These are phyloP conservation scores for Seriola rivoliana DNA, from an alignment of 2,113 vertebrate species.

Conservation along the genomic window DNA sequence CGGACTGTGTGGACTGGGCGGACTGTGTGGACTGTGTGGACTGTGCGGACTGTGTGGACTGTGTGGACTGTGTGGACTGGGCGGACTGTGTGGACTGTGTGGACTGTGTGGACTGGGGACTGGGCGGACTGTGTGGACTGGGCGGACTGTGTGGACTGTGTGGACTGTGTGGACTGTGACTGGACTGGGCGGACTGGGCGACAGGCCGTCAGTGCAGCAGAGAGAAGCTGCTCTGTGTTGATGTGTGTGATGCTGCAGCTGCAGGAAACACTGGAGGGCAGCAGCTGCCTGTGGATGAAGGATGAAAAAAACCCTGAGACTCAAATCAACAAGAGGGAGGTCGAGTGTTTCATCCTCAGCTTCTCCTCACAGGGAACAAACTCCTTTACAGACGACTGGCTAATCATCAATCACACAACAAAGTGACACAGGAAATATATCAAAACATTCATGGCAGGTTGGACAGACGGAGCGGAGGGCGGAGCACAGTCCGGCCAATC, in stretches of 20 bases:
- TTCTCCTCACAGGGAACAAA: not conserved
- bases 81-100: too few relatives aligned
- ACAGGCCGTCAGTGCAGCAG: not conserved
- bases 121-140: too few relatives aligned
- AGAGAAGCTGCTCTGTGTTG: not conserved
- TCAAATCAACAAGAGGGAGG: not conserved
- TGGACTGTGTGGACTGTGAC: too few relatives aligned
- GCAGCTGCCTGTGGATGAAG: constrained; percentile 62
- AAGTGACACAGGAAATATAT: not conserved
- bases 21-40: too few relatives aligned
- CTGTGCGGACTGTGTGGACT: too few relatives aligned
- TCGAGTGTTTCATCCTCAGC: not conserved
- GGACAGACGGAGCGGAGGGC: not conserved
- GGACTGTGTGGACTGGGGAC: too few relatives aligned
- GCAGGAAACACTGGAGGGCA: constrained; percentile 64
- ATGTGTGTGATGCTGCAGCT: constrained; percentile 5
- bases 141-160: too few relatives aligned
- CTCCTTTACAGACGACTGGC: not conserved
- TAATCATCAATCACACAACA: constrained; percentile 15
- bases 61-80: too few relatives aligned
- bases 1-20: too few relatives aligned
- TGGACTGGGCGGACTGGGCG: too few relatives aligned
- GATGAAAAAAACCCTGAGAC: not conserved
- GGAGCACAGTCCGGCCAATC: not conserved
- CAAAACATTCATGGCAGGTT: not conserved